Evolutionary conservation across 2,888 invertebrate genomes (phyloP).

Genomic region (Graphium colonna): DNA sequence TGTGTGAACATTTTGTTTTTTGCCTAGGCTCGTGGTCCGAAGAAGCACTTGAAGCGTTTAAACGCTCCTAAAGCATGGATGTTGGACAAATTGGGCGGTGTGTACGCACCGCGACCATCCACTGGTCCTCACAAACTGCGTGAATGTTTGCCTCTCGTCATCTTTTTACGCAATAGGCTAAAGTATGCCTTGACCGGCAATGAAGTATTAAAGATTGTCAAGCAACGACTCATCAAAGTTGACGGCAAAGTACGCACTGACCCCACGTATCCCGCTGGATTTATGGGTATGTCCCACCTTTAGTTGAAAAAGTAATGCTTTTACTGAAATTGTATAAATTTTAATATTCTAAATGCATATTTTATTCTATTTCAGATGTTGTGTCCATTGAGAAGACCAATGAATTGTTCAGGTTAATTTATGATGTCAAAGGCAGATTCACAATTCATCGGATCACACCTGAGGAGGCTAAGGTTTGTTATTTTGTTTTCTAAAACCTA

Average conservation of each 20-base stretch:
- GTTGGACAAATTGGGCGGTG: conserved; percentile 98
- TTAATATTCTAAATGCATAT: background rate
- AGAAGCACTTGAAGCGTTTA: conserved; percentile 99
- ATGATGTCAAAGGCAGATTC: conserved; percentile 99
- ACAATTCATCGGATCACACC: conserved; percentile 97
- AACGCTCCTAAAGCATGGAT: conserved; percentile 97
- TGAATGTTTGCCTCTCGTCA: conserved; percentile 97
- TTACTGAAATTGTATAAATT: conserved; percentile 5
- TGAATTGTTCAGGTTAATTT: conserved; percentile 98
- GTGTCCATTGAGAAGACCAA: conserved; percentile 98
- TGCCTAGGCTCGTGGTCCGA: conserved; percentile 96
- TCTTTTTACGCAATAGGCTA: conserved; percentile 97
- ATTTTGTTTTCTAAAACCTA: too few relatives aligned
- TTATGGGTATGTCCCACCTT: conserved; percentile 97
- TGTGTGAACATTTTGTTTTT: too few relatives aligned
- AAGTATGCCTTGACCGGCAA: conserved; percentile 98
- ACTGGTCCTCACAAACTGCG: conserved; percentile 98
- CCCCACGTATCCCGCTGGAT: conserved; percentile 97
- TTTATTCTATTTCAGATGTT: conserved; percentile 95
- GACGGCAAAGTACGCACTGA: conserved; percentile 99
- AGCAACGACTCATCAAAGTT: conserved; percentile 98
- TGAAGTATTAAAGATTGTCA: conserved; percentile 98
- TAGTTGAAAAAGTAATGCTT: background rate
- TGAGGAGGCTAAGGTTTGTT: conserved; percentile 95
- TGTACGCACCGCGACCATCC: conserved; percentile 98